Percentiles rank a stretch among this genome's conserved stretches.
These are phyloP conservation scores for Enteromius thamalakanensis DNA, from an alignment of 2,797 vertebrate genomes.

Conservation along the genomic window DNA sequence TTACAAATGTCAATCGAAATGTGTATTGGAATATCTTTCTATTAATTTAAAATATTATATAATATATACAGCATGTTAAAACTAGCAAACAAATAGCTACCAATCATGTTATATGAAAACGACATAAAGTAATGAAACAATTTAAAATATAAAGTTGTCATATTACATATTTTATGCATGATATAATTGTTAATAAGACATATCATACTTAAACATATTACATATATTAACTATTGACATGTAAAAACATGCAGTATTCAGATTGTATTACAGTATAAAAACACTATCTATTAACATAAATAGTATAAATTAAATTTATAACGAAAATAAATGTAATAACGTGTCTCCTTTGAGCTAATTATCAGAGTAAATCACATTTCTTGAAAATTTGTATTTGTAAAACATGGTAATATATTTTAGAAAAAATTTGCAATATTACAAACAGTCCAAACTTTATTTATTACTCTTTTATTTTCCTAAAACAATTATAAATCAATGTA, in stretches of 20 bases:
- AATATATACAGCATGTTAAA: not conserved
- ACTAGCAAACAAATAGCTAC: not conserved
- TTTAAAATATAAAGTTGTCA: not conserved
- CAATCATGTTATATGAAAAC: not conserved
- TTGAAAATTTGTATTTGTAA: not conserved
- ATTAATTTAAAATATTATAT: not conserved
- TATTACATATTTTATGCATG: not conserved
- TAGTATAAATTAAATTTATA: not conserved
- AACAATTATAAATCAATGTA: not conserved
- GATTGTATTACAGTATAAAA: too few relatives aligned
- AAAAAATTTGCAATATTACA: not conserved
- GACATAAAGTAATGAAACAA: not conserved
- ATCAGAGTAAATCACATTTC: not conserved
- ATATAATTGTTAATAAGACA: not conserved
- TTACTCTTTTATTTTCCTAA: not conserved
- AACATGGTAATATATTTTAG: not conserved
- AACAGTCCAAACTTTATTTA: not conserved
- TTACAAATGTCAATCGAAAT: not conserved
- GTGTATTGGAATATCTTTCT: too few relatives aligned
- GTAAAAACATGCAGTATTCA: not conserved
- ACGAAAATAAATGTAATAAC: not conserved
- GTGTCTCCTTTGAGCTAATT: too few relatives aligned
- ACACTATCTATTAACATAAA: not conserved
- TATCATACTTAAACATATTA: not conserved
- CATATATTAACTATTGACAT: not conserved